Percentiles rank a stretch among this genome's conserved stretches.
Evolutionary conservation across 92 coral and sea anemone genomes (phyloP).

Genomic region (Scolanthus callimorphus): DNA sequence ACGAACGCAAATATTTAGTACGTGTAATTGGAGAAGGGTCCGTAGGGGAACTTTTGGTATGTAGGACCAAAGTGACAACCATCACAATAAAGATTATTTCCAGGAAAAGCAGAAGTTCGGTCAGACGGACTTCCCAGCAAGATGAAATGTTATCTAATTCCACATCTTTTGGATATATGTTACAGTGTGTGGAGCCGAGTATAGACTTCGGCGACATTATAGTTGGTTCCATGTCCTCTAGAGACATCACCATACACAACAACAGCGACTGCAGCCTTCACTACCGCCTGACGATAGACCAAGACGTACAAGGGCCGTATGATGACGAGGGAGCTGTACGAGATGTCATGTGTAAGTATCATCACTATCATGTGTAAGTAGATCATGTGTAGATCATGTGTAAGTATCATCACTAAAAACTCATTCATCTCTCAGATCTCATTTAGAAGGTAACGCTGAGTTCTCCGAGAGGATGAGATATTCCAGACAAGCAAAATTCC

Average conservation of each 20-base stretch:
- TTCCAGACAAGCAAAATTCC: too few species aligned
- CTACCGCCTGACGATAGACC: slow-evolving; percentile 60
- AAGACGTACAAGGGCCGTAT: slow-evolving; percentile 66
- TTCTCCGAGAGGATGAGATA: too few species aligned
- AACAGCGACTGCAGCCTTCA: slow-evolving; percentile 94
- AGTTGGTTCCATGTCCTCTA: slow-evolving; percentile 77
- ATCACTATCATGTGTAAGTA: too few species aligned
- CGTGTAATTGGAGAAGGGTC: slow-evolving; percentile 88
- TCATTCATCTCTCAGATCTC: too few species aligned
- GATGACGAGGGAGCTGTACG: slow-evolving; percentile 68
- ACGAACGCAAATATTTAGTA: slow-evolving; percentile 52
- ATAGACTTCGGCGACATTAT: slow-evolving; percentile 78
- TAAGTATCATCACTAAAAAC: too few species aligned
- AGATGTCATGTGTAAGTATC: slow-evolving; percentile 78
- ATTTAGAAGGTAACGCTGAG: too few species aligned
- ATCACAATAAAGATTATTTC: neutral
- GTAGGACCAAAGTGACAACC: slow-evolving; percentile 16
- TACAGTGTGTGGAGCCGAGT: slow-evolving; percentile 64
- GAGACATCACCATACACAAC: slow-evolving; percentile 74
- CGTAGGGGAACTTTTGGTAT: slow-evolving; percentile 73
- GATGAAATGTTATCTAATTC: neutral
- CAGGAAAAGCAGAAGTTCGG: too few species aligned
- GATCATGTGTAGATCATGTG: too few species aligned
- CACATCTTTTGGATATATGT: neutral
- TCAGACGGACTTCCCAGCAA: too few species aligned